A percentile compares a stretch with the other conserved stretches of the same genome.
Conservation (phyloP, 2,888 invertebrate species). For the Balanococcus diminutus region DNA sequence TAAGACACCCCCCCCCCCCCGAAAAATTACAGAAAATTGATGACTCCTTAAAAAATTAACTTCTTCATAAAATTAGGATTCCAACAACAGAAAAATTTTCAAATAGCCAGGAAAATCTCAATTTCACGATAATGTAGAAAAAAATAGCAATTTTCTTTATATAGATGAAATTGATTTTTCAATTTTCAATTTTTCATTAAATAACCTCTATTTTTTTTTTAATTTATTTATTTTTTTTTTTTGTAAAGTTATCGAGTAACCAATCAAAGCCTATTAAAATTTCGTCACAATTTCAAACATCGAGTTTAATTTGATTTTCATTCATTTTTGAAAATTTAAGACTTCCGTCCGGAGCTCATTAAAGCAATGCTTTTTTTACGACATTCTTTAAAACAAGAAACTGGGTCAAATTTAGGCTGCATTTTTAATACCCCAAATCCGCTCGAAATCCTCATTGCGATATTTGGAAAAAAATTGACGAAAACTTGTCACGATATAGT, state of each 20-base stretch:
- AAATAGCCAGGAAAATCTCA: no score
- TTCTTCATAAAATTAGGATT: no score
- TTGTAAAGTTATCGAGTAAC: neutral
- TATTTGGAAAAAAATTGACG: neutral
- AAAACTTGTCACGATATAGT: neutral
- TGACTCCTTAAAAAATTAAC: no score
- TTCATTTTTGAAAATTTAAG: neutral
- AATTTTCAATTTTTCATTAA: no score
- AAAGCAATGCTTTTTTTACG: neutral
- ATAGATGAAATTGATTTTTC: no score
- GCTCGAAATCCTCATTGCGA: neutral
- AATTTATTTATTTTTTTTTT: no score
- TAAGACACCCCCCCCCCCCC: no score
- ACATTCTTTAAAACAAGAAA: neutral
- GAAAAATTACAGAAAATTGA: no score
- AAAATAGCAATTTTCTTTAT: no score
- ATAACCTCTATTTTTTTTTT: no score
- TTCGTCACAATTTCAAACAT: neutral
- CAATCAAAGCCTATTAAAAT: neutral
- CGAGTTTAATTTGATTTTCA: neutral
- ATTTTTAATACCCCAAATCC: neutral
- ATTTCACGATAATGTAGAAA: no score
- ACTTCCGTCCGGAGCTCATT: neutral
- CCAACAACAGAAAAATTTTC: no score
- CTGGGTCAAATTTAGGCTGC: neutral